Evolutionary conservation across 2,888 invertebrate genomes (phyloP).

Genomic region (Subacronicta megacephala): DNA sequence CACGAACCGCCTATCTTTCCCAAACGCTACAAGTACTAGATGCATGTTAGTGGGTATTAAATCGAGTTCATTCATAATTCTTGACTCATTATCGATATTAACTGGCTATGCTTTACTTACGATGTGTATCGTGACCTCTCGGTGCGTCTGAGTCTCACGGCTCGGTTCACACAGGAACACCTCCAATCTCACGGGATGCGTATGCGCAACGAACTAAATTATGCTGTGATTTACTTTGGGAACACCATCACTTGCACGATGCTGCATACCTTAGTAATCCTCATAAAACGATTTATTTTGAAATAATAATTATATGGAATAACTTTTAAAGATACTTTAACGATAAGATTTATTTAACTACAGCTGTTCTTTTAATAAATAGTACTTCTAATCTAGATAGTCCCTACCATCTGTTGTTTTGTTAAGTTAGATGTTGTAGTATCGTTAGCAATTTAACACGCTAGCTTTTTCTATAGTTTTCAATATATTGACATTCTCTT

Average conservation of each 20-base stretch:
- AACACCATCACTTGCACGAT: slow-evolving; percentile 66
- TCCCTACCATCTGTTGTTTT: too few relatives aligned
- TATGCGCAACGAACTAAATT: slow-evolving; percentile 59
- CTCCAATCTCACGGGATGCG: slow-evolving; percentile 61
- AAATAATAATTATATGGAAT: too few relatives aligned
- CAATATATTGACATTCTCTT: too few relatives aligned
- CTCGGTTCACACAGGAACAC: slow-evolving; percentile 68
- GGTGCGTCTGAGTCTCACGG: slow-evolving; percentile 63
- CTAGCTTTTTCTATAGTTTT: too few relatives aligned
- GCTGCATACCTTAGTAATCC: slow-evolving; percentile 50
- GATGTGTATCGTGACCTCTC: slow-evolving; percentile 58
- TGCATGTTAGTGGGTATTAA: slow-evolving; percentile 33
- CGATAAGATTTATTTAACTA: too few relatives aligned
- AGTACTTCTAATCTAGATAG: too few relatives aligned
- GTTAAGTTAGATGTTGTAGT: too few relatives aligned
- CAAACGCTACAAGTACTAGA: slow-evolving; percentile 21
- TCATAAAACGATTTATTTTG: slow-evolving; percentile 5
- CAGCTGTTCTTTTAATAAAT: too few relatives aligned
- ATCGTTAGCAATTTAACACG: too few relatives aligned
- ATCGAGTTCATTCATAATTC: slow-evolving; percentile 34
- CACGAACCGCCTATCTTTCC: slow-evolving; percentile 2
- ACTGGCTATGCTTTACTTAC: slow-evolving; percentile 45
- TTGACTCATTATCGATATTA: slow-evolving; percentile 44
- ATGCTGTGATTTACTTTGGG: slow-evolving; percentile 66
- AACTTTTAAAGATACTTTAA: too few relatives aligned